Conservation (phyloP, 2,797 vertebrate genomes). For the Champsocephalus gunnari region DNA sequence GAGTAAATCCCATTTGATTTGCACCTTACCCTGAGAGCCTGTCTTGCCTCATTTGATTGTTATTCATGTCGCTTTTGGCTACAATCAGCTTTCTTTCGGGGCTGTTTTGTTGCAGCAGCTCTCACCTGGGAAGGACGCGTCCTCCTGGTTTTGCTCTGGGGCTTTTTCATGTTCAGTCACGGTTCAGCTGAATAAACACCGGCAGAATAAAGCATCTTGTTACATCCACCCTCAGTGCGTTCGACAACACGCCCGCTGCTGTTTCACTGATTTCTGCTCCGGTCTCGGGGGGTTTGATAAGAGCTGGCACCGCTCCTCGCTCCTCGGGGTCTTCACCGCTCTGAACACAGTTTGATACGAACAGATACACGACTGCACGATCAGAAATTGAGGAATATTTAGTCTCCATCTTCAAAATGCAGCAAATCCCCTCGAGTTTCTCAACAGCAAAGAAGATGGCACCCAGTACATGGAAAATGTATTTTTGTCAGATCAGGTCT, state of each 20-base stretch:
- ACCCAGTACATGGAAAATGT: too few relatives aligned
- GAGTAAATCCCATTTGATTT: slow-evolving; percentile 15
- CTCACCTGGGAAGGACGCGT: not conserved
- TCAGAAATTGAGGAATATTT: slow-evolving; percentile 27
- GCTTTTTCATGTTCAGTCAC: slow-evolving; percentile 48
- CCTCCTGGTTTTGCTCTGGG: not conserved
- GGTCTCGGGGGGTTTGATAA: slow-evolving; percentile 32
- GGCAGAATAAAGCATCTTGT: slow-evolving; percentile 29
- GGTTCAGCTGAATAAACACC: slow-evolving; percentile 28
- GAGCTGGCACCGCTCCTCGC: slow-evolving; percentile 15
- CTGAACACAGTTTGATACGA: slow-evolving; percentile 18
- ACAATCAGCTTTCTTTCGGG: not conserved
- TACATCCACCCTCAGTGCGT: slow-evolving; percentile 20
- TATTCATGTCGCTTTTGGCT: slow-evolving; percentile 7
- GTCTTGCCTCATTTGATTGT: slow-evolving; percentile 23
- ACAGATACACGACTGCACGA: slow-evolving; percentile 19
- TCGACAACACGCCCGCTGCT: slow-evolving; percentile 25
- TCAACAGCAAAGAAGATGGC: not conserved
- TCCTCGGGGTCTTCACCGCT: slow-evolving; percentile 25
- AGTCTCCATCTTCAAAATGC: slow-evolving; percentile 14
- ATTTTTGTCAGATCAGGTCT: too few relatives aligned
- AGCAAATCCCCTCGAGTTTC: slow-evolving; percentile 18
- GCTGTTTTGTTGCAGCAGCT: slow-evolving; percentile 24
- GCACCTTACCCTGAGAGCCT: not conserved
- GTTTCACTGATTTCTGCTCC: slow-evolving; percentile 40